Percentiles rank a stretch among this genome's conserved stretches.
These are phyloP conservation scores for Pogona vitticeps DNA, from an alignment of 2,113 vertebrate genomes.

Conservation along the genomic window DNA sequence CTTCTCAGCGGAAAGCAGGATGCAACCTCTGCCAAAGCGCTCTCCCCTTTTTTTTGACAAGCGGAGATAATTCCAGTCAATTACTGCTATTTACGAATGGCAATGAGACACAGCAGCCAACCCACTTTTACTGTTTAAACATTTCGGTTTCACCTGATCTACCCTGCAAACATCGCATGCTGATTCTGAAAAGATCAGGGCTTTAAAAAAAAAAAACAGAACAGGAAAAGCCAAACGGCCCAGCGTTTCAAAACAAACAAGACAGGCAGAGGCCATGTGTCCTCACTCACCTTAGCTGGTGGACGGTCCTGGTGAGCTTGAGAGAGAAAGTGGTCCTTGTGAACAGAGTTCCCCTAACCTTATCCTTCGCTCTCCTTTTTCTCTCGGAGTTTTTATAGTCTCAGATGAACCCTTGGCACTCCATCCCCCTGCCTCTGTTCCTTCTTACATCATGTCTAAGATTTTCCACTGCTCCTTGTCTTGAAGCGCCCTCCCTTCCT, in stretches of 20 bases:
- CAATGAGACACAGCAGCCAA: background rate
- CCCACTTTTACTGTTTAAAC: no score
- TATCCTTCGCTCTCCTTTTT: slow-evolving; percentile 53
- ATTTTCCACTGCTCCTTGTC: slow-evolving; percentile 82
- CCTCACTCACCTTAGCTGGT: slow-evolving; percentile 74
- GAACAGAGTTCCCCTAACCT: slow-evolving; percentile 48
- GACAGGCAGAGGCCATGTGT: slow-evolving; percentile 19
- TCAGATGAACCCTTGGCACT: slow-evolving; percentile 56
- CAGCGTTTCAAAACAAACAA: slow-evolving; percentile 26
- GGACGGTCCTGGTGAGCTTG: slow-evolving; percentile 51
- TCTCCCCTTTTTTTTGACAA: no score
- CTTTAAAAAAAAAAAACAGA: background rate
- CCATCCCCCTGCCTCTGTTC: slow-evolving; percentile 77
- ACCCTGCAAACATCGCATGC: background rate
- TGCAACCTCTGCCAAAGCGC: background rate
- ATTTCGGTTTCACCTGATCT: no score
- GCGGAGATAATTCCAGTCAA: background rate
- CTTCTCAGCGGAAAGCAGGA: background rate
- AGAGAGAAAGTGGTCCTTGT: slow-evolving; percentile 28
- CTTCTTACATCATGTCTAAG: slow-evolving; percentile 85
- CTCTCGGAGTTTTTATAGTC: slow-evolving; percentile 69
- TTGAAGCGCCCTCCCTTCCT: slow-evolving; percentile 66
- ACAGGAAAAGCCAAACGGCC: slow-evolving; percentile 37
- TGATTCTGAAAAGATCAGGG: background rate
- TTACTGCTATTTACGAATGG: background rate